phyloP scores from a whole-genome alignment of 1,140 invertebrate genomes.

The Pollicipes pollicipes region DNA sequence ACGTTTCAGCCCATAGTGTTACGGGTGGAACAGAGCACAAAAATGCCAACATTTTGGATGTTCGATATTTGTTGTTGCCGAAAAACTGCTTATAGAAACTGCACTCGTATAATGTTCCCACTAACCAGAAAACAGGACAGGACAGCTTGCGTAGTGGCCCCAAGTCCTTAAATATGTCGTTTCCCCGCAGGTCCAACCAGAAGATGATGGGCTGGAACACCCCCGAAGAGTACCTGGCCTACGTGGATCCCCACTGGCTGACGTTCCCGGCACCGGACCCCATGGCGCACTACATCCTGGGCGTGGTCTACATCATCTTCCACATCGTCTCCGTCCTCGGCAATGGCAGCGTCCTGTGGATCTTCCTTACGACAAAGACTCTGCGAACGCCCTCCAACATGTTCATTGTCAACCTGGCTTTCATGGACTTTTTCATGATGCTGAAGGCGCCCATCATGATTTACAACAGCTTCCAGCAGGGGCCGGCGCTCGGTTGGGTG shows the following conservation, averaged over 20 bases:
- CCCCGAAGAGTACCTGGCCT: constrained; percentile 49
- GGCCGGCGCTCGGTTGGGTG: constrained; percentile 44
- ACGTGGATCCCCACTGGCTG: constrained; percentile 63
- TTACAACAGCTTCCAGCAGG: constrained; percentile 60
- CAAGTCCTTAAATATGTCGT: too few relatives aligned
- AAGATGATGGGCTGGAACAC: constrained; percentile 57
- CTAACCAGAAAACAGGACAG: too few relatives aligned
- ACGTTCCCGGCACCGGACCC: constrained; percentile 56
- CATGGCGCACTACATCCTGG: constrained; percentile 61
- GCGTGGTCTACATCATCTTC: constrained; percentile 57
- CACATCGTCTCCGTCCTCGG: constrained; percentile 56
- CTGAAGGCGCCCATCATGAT: constrained; percentile 65
- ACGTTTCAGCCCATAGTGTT: too few relatives aligned
- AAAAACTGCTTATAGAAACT: too few relatives aligned
- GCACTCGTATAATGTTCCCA: too few relatives aligned
- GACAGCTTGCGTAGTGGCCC: too few relatives aligned
- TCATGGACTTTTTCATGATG: constrained; percentile 26
- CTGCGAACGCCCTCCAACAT: constrained; percentile 30
- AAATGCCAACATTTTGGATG: too few relatives aligned
- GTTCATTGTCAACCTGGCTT: constrained; percentile 29
- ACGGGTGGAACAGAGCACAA: too few relatives aligned
- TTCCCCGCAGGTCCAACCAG: constrained; percentile 12
- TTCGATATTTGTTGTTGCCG: too few relatives aligned
- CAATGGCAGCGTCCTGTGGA: constrained; percentile 74
- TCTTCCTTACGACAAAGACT: constrained; percentile 37